Evolutionary conservation across 2,797 vertebrate species (phyloP).

Genomic region (Cyclura pinguis): DNA sequence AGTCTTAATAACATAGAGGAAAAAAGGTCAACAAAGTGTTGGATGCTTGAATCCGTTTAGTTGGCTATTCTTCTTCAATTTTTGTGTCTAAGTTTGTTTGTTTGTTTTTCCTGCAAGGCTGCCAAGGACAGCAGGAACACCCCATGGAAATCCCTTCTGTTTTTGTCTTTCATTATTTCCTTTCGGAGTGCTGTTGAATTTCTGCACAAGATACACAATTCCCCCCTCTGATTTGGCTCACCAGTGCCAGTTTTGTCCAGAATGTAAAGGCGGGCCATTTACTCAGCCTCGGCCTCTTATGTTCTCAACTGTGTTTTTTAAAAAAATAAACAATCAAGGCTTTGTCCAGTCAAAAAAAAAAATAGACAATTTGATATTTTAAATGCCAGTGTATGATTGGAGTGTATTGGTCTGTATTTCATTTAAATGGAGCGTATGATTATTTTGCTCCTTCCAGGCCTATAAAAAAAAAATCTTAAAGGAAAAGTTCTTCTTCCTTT

Average conservation of each 20-base stretch:
- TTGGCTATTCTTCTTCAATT: slow-evolving; percentile 73
- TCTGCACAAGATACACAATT: slow-evolving; percentile 45
- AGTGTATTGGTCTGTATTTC: slow-evolving; percentile 61
- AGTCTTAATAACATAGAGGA: slow-evolving; percentile 79
- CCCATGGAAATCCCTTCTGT: slow-evolving; percentile 68
- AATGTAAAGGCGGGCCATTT: slow-evolving; percentile 44
- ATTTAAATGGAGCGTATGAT: slow-evolving; percentile 57
- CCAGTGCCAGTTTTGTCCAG: slow-evolving; percentile 76
- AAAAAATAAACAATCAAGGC: slow-evolving; percentile 42
- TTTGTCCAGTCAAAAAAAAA: slow-evolving; percentile 69
- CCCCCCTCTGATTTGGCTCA: slow-evolving; percentile 48
- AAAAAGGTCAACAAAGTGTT: slow-evolving; percentile 80
- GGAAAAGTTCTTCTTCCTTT: slow-evolving; percentile 60
- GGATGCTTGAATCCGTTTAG: slow-evolving; percentile 76
- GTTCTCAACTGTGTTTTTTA: slow-evolving; percentile 63
- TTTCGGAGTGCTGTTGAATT: slow-evolving; percentile 69
- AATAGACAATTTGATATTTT: slow-evolving; percentile 52
- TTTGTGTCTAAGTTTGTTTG: slow-evolving; percentile 46
- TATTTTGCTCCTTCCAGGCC: slow-evolving; percentile 76
- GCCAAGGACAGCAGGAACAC: slow-evolving; percentile 65
- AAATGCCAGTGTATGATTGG: slow-evolving; percentile 63
- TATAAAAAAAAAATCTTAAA: slow-evolving; percentile 52
- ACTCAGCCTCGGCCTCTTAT: slow-evolving; percentile 64
- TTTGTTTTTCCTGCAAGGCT: slow-evolving; percentile 64
- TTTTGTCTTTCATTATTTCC: slow-evolving; percentile 53